Evolutionary conservation across 2,797 vertebrate genomes (phyloP).

Genomic region (Pitangus sulphuratus): DNA sequence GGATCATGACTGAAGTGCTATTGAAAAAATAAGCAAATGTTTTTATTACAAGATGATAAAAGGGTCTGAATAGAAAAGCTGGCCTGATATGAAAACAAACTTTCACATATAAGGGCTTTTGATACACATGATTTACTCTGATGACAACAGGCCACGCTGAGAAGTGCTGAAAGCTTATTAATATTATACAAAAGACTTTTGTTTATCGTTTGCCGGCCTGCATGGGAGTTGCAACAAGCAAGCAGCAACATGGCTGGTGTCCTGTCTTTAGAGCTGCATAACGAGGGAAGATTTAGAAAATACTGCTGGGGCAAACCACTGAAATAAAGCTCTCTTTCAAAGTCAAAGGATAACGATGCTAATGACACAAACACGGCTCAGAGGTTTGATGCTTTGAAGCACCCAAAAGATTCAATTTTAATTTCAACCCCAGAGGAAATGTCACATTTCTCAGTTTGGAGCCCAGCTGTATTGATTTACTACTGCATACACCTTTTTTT

Average conservation of each 20-base stretch:
- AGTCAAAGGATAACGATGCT: constrained; percentile 15
- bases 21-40: constrained; percentile 82
- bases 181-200: constrained; percentile 83
- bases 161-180: constrained; percentile 81
- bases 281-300: constrained; percentile 67
- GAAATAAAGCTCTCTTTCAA: constrained; percentile 52
- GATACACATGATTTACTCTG: constrained; percentile 79
- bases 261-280: constrained; percentile 63
- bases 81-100: constrained; percentile 82
- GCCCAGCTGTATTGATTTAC: not conserved
- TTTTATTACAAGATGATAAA: constrained; percentile 82
- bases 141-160: constrained; percentile 74
- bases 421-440: not conserved
- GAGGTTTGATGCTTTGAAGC: not conserved
- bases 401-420: not conserved
- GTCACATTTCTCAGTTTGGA: not conserved
- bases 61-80: constrained; percentile 71
- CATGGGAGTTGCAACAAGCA: constrained; percentile 78
- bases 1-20: constrained; percentile 70
- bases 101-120: constrained; percentile 80
- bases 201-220: constrained; percentile 78
- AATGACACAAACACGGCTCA: not conserved
- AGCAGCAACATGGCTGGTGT: constrained; percentile 68
- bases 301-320: not conserved
- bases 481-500: not conserved